Evolutionary conservation across 1,140 invertebrate genomes (phyloP).

Genomic region (Pemphigus obesinymphae): DNA sequence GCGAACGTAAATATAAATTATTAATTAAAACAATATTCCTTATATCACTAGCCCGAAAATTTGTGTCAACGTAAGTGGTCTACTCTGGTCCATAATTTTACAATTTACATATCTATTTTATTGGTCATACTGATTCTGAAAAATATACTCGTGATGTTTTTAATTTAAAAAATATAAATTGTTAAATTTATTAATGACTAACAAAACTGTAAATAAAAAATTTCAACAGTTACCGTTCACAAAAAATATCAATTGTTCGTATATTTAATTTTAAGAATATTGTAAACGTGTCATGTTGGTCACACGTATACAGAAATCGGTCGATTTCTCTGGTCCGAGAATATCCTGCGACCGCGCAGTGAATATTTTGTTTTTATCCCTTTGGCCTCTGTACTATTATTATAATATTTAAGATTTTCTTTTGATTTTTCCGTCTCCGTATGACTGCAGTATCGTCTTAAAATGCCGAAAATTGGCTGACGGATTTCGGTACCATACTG

Average conservation of each 20-base stretch:
- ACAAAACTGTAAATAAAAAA: not conserved
- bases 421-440: not conserved
- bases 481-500: not conserved
- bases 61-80: conserved; percentile 29
- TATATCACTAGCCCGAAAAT: not conserved
- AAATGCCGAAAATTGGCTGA: conserved; percentile 11
- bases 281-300: not conserved
- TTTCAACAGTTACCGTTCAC: not conserved
- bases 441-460: not conserved
- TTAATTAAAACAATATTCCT: not conserved
- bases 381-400: not conserved
- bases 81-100: not conserved
- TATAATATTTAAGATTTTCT: not conserved
- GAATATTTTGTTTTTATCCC: not conserved
- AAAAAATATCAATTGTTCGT: not conserved
- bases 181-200: not conserved
- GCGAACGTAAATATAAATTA: no score
- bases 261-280: not conserved
- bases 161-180: not conserved
- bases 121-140: not conserved
- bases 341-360: not conserved
- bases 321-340: not conserved
- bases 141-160: not conserved
- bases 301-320: not conserved
- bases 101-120: not conserved